Evolutionary conservation across 2,888 invertebrate species (phyloP).

Genomic region (Pammene aurita): DNA sequence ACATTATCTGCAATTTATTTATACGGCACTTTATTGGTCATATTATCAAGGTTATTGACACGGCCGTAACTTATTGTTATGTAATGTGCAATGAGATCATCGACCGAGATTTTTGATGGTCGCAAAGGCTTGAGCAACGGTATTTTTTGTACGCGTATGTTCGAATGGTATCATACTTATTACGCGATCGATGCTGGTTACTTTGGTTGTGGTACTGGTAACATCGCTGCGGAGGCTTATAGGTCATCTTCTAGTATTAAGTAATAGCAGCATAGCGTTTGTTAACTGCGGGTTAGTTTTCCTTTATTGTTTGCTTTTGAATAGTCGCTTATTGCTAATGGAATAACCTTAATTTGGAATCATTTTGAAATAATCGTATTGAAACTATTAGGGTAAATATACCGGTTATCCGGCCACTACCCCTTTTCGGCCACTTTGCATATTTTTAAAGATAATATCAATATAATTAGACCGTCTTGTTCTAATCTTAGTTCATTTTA

Average conservation of each 20-base stretch:
- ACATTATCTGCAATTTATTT: conserved; percentile 43
- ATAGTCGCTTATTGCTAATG: no score
- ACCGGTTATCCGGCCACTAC: no score
- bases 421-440: no score
- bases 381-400: no score
- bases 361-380: no score
- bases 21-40: conserved; percentile 48
- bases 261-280: background rate
- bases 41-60: conserved; percentile 58
- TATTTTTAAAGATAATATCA: no score
- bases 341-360: no score
- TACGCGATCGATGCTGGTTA: conserved; percentile 10
- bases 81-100: conserved; percentile 61
- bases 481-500: no score
- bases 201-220: conserved; percentile 19
- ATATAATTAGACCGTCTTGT: no score
- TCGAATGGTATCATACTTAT: conserved; percentile 10
- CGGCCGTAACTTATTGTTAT: conserved; percentile 50
- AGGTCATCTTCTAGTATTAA: conserved; percentile 1
- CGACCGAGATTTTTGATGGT: conserved; percentile 56
- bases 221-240: background rate
- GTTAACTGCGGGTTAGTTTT: no score
- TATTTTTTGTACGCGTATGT: conserved; percentile 35
- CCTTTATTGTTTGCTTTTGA: no score
- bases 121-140: conserved; percentile 46